A percentile compares a stretch with the other conserved stretches of the same genome.
Conservation (phyloP, 2,888 invertebrate genomes). For the Idaea dimidiata region DNA sequence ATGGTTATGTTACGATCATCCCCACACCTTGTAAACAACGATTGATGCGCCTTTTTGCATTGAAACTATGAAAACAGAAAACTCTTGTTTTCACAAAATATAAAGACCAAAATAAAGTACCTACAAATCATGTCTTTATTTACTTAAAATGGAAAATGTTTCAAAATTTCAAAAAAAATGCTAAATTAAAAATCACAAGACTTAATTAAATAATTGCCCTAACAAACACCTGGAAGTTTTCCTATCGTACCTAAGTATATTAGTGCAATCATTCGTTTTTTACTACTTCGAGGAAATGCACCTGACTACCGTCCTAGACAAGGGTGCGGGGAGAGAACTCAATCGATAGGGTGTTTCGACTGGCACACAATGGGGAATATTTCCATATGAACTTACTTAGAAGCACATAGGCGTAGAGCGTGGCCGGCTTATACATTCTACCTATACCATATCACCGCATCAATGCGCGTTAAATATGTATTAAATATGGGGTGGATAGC, state of each 20-base stretch:
- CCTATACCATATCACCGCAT: background rate
- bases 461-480: background rate
- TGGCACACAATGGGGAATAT: slow-evolving; percentile 42
- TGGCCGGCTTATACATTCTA: no score
- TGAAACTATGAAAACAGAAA: background rate
- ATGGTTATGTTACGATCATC: slow-evolving; percentile 35
- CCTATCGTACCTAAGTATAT: no score
- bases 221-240: no score
- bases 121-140: no score
- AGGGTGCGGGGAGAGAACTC: slow-evolving; percentile 41
- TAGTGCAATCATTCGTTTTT: slow-evolving; percentile 31
- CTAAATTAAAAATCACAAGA: background rate
- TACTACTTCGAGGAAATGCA: slow-evolving; percentile 52
- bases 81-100: background rate
- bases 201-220: no score
- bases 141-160: background rate
- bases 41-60: slow-evolving; percentile 13
- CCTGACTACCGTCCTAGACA: slow-evolving; percentile 18
- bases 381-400: slow-evolving; percentile 30
- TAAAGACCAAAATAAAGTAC: background rate
- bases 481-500: background rate
- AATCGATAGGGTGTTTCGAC: slow-evolving; percentile 63
- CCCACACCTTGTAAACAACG: slow-evolving; percentile 54
- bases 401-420: background rate
- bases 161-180: slow-evolving; percentile 3